These are phyloP conservation scores for Drosophila mauritiana DNA, from an alignment of 1,140 invertebrate species.

Conservation along the genomic window DNA sequence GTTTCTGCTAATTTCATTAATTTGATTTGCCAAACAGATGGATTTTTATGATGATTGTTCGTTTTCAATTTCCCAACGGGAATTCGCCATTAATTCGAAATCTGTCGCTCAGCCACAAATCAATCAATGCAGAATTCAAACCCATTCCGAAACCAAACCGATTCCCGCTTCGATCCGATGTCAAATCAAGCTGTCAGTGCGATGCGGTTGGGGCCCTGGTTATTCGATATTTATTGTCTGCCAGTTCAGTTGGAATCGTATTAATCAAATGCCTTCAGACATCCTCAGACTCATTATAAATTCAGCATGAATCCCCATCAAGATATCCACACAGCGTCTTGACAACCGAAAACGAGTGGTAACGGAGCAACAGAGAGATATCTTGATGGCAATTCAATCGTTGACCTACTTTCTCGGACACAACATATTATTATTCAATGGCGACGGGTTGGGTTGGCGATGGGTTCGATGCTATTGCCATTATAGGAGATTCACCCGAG, in stretches of 20 bases:
- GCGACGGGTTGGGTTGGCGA: conserved; percentile 11
- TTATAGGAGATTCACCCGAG: conserved; percentile 26
- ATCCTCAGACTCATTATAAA: conserved; percentile 51
- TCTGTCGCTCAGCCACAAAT: conserved; percentile 53
- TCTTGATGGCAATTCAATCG: conserved; percentile 67
- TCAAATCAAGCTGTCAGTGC: conserved; percentile 57
- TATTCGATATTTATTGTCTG: conserved; percentile 58
- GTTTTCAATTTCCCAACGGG: conserved; percentile 8
- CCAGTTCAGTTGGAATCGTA: conserved; percentile 46
- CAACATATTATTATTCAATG: conserved; percentile 7
- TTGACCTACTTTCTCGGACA: conserved; percentile 69
- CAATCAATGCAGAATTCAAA: conserved; percentile 49
- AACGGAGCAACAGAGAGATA: conserved; percentile 28
- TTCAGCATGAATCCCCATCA: conserved; percentile 42
- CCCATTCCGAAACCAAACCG: conserved; percentile 13
- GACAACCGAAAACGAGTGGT: conserved; percentile 48
- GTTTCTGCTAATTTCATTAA: conserved; percentile 44
- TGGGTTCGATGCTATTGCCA: background rate
- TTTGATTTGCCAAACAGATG: conserved; percentile 41
- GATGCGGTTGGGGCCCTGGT: conserved; percentile 18
- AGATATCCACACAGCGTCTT: conserved; percentile 26
- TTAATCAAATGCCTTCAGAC: conserved; percentile 54
- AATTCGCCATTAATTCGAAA: conserved; percentile 33
- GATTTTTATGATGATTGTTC: conserved; percentile 37
- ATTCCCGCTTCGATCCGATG: conserved; percentile 28